Conservation (phyloP, 2,113 vertebrate genomes). For the Trichechus manatus region DNA sequence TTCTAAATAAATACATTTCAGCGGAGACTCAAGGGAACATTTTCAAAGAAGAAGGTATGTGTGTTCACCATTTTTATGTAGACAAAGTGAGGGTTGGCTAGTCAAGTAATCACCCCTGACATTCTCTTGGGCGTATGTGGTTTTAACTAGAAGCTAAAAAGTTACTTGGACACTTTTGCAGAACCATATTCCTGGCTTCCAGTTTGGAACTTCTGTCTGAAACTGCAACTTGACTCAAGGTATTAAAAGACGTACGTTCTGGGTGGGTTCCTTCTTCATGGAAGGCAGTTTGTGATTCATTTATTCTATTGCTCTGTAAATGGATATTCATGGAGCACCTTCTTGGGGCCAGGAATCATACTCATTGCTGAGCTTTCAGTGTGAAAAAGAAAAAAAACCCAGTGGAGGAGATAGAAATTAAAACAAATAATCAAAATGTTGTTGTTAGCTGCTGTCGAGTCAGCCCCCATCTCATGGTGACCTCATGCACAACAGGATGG, state of each 20-base stretch:
- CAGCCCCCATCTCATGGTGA: background rate
- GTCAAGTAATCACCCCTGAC: background rate
- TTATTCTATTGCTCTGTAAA: background rate
- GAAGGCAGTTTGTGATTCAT: background rate
- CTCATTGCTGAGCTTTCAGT: background rate
- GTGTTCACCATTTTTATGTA: slow-evolving; percentile 32
- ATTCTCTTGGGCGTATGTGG: background rate
- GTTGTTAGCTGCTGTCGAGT: background rate
- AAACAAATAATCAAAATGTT: background rate
- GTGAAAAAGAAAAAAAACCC: background rate
- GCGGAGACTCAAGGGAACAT: background rate
- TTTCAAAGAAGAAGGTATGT: background rate
- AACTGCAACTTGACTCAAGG: background rate
- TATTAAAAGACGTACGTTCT: background rate
- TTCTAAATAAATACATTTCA: slow-evolving; percentile 30
- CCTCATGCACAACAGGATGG: background rate
- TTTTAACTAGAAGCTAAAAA: slow-evolving; percentile 44
- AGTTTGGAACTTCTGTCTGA: background rate
- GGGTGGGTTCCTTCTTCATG: background rate
- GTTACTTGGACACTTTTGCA: background rate
- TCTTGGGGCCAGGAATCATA: background rate
- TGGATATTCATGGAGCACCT: background rate
- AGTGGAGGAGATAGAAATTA: background rate
- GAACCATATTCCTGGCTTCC: background rate
- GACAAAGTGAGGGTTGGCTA: background rate